Percentiles rank a stretch among this genome's conserved stretches.
phyloP scores from a whole-genome alignment of 2,888 invertebrate species.

The Patella depressa region DNA sequence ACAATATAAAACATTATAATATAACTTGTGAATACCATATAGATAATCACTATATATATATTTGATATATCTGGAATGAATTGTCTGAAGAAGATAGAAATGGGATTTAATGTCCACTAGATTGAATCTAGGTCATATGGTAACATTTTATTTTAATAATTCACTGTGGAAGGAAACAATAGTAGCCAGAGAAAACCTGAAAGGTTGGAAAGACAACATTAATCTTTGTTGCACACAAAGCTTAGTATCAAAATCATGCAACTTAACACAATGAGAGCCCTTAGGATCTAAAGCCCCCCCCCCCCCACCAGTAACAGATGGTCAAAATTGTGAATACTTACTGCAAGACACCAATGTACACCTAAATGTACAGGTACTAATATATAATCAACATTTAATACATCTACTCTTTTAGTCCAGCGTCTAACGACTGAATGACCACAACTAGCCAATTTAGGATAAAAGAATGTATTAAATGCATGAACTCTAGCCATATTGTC shows the following conservation, averaged over 20 bases:
- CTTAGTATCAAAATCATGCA: no score
- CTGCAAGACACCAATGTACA: constrained; percentile 96
- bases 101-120: no score
- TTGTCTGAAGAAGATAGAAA: no score
- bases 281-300: no score
- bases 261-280: no score
- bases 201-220: no score
- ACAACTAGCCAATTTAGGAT: constrained; percentile 83
- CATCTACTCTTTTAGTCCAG: constrained; percentile 91
- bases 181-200: no score
- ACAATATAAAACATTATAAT: constrained; percentile 32
- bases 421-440: constrained; percentile 86
- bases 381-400: constrained; percentile 88
- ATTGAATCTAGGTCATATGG: no score
- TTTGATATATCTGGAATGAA: no score
- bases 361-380: constrained; percentile 93
- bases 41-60: background rate
- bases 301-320: no score
- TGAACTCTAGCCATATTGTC: constrained; percentile 81
- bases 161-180: background rate
- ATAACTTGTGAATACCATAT: no score
- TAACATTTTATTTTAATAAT: background rate
- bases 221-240: no score
- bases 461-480: constrained; percentile 96
- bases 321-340: constrained; percentile 53